These are phyloP conservation scores for Invenusta paracnida DNA, from an alignment of 2,888 invertebrate species.

Conservation along the genomic window DNA sequence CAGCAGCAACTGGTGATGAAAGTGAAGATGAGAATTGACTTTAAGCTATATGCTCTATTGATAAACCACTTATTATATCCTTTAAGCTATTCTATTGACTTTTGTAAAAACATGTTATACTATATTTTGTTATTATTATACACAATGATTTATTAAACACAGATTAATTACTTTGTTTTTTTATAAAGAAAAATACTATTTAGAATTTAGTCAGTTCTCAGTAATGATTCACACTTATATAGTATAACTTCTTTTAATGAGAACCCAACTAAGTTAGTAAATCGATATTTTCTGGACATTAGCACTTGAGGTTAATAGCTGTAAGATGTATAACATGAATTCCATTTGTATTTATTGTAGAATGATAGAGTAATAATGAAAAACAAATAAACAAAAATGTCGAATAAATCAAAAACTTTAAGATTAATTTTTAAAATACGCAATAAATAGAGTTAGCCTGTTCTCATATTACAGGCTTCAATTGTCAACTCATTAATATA, in stretches of 20 bases:
- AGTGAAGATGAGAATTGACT: constrained; percentile 13
- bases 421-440: constrained; percentile 12
- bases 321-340: constrained; percentile 17
- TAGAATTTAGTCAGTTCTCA: neutral
- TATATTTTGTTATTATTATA: neutral
- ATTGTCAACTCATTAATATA: neutral
- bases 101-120: neutral
- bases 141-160: neutral
- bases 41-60: neutral
- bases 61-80: neutral
- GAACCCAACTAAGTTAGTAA: constrained; percentile 11
- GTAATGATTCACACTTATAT: constrained; percentile 3
- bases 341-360: neutral
- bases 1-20: constrained; percentile 2
- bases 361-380: constrained; percentile 17
- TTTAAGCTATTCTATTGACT: neutral
- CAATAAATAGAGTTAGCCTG: constrained; percentile 1
- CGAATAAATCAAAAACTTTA: neutral
- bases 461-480: constrained; percentile 11
- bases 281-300: constrained; percentile 19
- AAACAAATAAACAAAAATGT: neutral
- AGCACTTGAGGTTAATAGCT: neutral
- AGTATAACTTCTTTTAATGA: constrained; percentile 3
- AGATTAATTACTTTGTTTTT: neutral
- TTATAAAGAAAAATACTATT: neutral